A percentile compares a stretch with the other conserved stretches of the same genome.
Conservation (phyloP, 1,140 invertebrate genomes). For the Protaetia brevitarsis region DNA sequence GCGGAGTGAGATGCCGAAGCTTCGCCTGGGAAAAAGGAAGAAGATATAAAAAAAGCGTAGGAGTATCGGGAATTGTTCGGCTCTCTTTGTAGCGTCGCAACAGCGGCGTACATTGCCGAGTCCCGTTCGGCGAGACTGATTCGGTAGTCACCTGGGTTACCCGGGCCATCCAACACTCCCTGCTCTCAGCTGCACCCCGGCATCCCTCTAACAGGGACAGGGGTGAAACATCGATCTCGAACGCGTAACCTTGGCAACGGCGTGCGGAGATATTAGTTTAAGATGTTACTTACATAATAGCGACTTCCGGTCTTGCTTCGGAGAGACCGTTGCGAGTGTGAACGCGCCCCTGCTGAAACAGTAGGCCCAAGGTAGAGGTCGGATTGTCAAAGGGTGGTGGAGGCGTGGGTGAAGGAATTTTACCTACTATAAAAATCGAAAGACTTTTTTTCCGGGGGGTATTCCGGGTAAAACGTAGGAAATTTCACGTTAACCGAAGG, state of each 20-base stretch:
- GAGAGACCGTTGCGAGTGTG: neutral
- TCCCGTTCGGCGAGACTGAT: slow-evolving; percentile 6
- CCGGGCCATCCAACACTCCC: slow-evolving; percentile 20
- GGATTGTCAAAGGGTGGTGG: too few species aligned
- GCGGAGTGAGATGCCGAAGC: neutral
- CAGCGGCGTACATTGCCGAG: slow-evolving; percentile 2
- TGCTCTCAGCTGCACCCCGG: slow-evolving; percentile 19
- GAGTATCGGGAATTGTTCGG: slow-evolving; percentile 10
- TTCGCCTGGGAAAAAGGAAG: neutral
- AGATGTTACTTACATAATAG: slow-evolving; percentile 23
- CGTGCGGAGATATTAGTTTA: slow-evolving; percentile 21
- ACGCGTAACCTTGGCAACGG: slow-evolving; percentile 21
- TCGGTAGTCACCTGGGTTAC: slow-evolving; percentile 21
- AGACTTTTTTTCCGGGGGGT: neutral
- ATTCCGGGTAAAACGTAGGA: neutral
- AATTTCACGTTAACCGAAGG: neutral
- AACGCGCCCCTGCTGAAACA: too few species aligned
- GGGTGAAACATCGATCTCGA: slow-evolving; percentile 23
- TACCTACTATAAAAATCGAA: neutral
- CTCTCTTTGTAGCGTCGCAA: slow-evolving; percentile 7
- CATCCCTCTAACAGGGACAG: slow-evolving; percentile 19
- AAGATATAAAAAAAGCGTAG: neutral
- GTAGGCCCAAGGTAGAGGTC: too few species aligned
- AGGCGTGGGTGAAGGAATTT: too few species aligned
- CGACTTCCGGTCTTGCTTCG: slow-evolving; percentile 10